Evolutionary conservation across 1,140 invertebrate species (phyloP).

Genomic region (Atta texana): DNA sequence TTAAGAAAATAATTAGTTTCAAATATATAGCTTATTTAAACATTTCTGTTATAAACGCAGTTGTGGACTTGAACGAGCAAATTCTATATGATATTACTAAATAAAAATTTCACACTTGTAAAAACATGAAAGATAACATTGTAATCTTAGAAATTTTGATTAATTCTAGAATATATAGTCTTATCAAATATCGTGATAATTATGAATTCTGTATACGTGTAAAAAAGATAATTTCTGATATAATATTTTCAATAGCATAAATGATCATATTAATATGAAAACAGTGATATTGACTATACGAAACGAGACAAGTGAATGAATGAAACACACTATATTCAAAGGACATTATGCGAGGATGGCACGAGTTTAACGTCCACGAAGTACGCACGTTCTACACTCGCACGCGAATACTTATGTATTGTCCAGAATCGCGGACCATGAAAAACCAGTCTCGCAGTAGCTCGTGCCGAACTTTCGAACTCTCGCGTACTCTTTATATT

Average conservation of each 20-base stretch:
- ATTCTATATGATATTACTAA: not conserved
- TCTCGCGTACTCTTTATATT: not conserved
- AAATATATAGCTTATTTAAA: not conserved
- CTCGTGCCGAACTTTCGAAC: constrained; percentile 72
- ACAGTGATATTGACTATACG: not conserved
- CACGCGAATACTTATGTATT: constrained; percentile 66
- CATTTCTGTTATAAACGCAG: not conserved
- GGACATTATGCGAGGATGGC: constrained; percentile 40
- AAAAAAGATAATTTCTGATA: not conserved
- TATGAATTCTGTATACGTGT: not conserved
- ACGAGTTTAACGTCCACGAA: constrained; percentile 64
- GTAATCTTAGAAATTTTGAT: not conserved
- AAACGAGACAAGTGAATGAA: constrained; percentile 34
- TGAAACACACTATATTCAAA: constrained; percentile 59
- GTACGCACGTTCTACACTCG: constrained; percentile 62
- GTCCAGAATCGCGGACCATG: constrained; percentile 74
- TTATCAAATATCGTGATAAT: not conserved
- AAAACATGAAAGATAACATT: not conserved
- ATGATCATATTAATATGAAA: not conserved
- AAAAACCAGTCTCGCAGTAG: constrained; percentile 75
- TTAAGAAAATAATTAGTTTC: not conserved
- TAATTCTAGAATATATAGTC: not conserved
- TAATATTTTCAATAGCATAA: not conserved
- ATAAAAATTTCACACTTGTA: not conserved
- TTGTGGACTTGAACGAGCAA: not conserved